A percentile compares a stretch with the other conserved stretches of the same genome.
phyloP scores from a whole-genome alignment of 2,888 invertebrate species.

The Chloroclystis v-ata region DNA sequence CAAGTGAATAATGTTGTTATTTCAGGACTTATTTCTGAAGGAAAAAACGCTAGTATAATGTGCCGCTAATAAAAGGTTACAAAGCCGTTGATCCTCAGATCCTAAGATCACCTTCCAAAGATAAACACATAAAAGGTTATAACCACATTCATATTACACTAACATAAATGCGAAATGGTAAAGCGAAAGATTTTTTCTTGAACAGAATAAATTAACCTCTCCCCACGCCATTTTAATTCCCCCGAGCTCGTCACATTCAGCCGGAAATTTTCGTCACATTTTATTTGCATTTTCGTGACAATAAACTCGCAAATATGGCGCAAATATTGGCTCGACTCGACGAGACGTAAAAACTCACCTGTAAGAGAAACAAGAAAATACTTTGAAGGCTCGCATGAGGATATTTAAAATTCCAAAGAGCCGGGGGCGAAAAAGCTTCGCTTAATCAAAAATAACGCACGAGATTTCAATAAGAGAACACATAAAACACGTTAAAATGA shows the following conservation, averaged over 20 bases:
- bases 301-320: constrained; percentile 31
- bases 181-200: constrained; percentile 27
- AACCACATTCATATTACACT: constrained; percentile 16
- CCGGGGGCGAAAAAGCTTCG: constrained; percentile 31
- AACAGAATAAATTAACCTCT: constrained; percentile 25
- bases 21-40: too few species aligned
- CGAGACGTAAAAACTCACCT: constrained; percentile 24
- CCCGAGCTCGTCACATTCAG: constrained; percentile 25
- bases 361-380: constrained; percentile 36
- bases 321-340: constrained; percentile 27
- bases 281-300: constrained; percentile 30
- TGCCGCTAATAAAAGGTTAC: constrained; percentile 11
- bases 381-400: constrained; percentile 34
- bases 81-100: constrained; percentile 13
- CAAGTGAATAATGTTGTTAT: too few species aligned
- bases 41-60: too few species aligned
- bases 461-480: constrained; percentile 64
- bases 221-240: constrained; percentile 27
- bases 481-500: constrained; percentile 67
- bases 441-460: constrained; percentile 68
- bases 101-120: constrained; percentile 15
- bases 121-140: constrained; percentile 22
- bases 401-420: constrained; percentile 51
- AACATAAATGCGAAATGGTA: constrained; percentile 22
- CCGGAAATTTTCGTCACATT: constrained; percentile 28